Percentiles rank a stretch among this genome's conserved stretches.
Evolutionary conservation across 2,797 vertebrate species (phyloP).

Genomic region (Lophius americanus): DNA sequence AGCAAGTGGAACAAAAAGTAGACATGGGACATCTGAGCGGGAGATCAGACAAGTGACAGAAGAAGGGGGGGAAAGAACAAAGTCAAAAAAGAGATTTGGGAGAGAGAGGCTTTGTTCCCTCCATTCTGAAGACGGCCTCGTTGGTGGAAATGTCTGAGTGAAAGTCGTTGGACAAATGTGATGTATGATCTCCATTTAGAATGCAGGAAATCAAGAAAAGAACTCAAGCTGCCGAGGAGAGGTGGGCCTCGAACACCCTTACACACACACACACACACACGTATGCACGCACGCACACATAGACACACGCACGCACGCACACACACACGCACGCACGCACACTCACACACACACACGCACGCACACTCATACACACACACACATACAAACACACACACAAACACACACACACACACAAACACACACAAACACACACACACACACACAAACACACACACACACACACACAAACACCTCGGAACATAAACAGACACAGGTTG

Average conservation of each 20-base stretch:
- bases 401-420: too few species aligned
- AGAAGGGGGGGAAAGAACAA: slow-evolving; percentile 60
- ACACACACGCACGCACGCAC: background rate
- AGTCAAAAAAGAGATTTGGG: slow-evolving; percentile 72
- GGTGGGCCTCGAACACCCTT: too few species aligned
- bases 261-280: too few species aligned
- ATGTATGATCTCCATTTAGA: slow-evolving; percentile 71
- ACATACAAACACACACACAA: too few species aligned
- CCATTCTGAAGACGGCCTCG: slow-evolving; percentile 55
- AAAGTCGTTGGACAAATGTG: slow-evolving; percentile 69
- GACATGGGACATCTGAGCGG: slow-evolving; percentile 51
- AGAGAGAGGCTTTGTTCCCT: slow-evolving; percentile 61
- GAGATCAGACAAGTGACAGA: slow-evolving; percentile 49
- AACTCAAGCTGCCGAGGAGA: slow-evolving; percentile 43
- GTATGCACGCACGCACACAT: background rate
- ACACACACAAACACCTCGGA: too few species aligned
- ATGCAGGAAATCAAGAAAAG: slow-evolving; percentile 44
- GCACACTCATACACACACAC: too few species aligned
- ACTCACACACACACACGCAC: slow-evolving; percentile 15
- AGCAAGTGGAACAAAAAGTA: slow-evolving; percentile 18
- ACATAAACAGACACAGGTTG: too few species aligned
- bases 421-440: too few species aligned
- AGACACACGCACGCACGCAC: background rate
- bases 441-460: too few species aligned
- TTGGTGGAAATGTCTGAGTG: slow-evolving; percentile 66